phyloP scores from a whole-genome alignment of 2,888 invertebrate species.

The Melikaiella ostensackeni region DNA sequence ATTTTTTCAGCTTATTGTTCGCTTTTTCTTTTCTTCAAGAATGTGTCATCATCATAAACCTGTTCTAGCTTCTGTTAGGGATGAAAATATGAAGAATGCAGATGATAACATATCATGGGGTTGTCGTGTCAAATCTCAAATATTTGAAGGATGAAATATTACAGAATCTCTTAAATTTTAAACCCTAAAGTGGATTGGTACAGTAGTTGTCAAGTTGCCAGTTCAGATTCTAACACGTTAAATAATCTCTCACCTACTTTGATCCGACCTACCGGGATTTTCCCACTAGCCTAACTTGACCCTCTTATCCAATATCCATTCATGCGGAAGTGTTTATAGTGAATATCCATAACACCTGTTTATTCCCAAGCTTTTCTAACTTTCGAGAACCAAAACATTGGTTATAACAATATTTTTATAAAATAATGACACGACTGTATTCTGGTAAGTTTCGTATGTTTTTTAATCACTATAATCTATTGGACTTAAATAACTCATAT shows the following conservation, averaged over 20 bases:
- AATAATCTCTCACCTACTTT: neutral
- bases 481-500: too few species aligned
- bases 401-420: too few species aligned
- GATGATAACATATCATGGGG: neutral
- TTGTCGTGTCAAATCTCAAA: neutral
- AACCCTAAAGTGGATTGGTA: neutral
- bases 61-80: neutral
- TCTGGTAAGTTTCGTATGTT: too few species aligned
- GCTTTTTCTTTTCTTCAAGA: neutral
- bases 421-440: too few species aligned
- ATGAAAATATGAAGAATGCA: too few species aligned
- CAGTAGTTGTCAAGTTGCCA: constrained; percentile 6
- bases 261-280: constrained; percentile 10
- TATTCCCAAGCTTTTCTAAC: neutral
- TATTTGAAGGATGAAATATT: neutral
- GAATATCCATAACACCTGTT: constrained; percentile 14
- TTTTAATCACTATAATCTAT: too few species aligned
- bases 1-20: neutral
- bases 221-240: neutral
- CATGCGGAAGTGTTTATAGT: constrained; percentile 10
- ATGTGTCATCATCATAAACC: neutral
- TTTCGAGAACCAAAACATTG: too few species aligned
- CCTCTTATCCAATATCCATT: constrained; percentile 30
- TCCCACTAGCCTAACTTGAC: constrained; percentile 16
- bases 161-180: neutral